phyloP scores from a whole-genome alignment of 1,140 invertebrate species.

The Cydia fagiglandana region DNA sequence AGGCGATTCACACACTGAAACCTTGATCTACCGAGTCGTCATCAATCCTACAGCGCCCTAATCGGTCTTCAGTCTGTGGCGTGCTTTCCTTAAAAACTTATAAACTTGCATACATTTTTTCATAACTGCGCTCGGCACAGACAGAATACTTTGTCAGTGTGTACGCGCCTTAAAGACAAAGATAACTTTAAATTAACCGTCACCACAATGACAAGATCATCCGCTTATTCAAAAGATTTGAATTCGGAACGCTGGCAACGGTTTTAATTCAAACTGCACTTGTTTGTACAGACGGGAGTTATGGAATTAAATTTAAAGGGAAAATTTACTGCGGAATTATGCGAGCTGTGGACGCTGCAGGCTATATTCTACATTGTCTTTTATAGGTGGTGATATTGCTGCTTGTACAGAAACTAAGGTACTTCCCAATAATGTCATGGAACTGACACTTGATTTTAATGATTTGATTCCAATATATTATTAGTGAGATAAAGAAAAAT shows the following conservation, averaged over 20 bases:
- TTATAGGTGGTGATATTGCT: background rate
- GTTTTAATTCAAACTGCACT: constrained; percentile 28
- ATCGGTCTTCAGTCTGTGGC: too few relatives aligned
- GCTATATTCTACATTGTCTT: background rate
- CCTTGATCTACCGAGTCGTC: too few relatives aligned
- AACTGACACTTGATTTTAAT: too few relatives aligned
- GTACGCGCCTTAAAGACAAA: background rate
- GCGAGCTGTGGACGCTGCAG: constrained; percentile 5
- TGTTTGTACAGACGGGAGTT: constrained; percentile 33
- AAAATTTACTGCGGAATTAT: constrained; percentile 35
- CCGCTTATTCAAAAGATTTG: constrained; percentile 26
- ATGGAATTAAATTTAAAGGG: constrained; percentile 36
- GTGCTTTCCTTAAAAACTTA: too few relatives aligned
- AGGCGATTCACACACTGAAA: too few relatives aligned
- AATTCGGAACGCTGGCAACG: constrained; percentile 13
- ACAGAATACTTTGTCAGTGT: too few relatives aligned
- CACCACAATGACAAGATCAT: constrained; percentile 26
- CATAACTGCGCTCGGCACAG: too few relatives aligned
- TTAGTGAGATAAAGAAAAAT: too few relatives aligned
- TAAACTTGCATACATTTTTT: too few relatives aligned
- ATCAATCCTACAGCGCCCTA: too few relatives aligned
- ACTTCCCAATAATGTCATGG: too few relatives aligned
- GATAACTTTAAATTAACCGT: background rate
- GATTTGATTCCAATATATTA: too few relatives aligned
- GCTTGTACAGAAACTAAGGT: background rate